Evolutionary conservation across 2,113 vertebrate genomes (phyloP), one percentile per base, ranked within the genome.

Genomic region (Lagopus leucura): DNA sequence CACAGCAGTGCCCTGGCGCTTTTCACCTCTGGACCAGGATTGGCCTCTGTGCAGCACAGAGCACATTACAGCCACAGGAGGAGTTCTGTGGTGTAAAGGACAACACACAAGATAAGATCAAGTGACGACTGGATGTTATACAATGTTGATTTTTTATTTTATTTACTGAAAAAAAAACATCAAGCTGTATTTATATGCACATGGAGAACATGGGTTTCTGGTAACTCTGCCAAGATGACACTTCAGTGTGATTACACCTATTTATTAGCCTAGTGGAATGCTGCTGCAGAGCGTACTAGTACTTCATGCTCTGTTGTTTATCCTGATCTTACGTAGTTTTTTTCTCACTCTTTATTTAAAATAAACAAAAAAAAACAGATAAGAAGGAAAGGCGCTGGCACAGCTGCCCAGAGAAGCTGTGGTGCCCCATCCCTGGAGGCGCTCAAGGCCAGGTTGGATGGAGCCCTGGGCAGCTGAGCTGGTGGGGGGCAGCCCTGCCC

Each of bases 51-150:
- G 36, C 66, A 76, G 63, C 57, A 69, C 4, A 1, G 1, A 65
- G 8, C 25, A 16, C 1, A 4, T 72, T 36, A 65, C 0, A 76
- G 50, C 6, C 52, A 57, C 0, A 0, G 32, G 19, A 79, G 57
- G 25, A 65, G 69, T 38, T 82, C 0, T 61, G 32, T 22, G 8
- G 19, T 42, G 14, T 70, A 48, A 76, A 87, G 52, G 75, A 65
- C 11, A 91, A n/a, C 4, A 54, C 5, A 52, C 3, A 45, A 0
- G 1, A 21, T 64, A 87, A 76, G 20, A n/a, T 89, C 38, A 40
- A 77, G 18, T 22, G 13, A 10, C 34, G 15, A 11, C 27, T 3
- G 27, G 57, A 13, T 14, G n/a, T 28, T 61, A 69, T 4, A 2
- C 19, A n/a, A 15, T 27, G 25, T 42, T 84, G 57, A 83, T 17